Percentiles rank a stretch among this genome's conserved stretches.
These are phyloP conservation scores for Protophormia terraenovae DNA, from an alignment of 2,888 invertebrate species.

Conservation along the genomic window DNA sequence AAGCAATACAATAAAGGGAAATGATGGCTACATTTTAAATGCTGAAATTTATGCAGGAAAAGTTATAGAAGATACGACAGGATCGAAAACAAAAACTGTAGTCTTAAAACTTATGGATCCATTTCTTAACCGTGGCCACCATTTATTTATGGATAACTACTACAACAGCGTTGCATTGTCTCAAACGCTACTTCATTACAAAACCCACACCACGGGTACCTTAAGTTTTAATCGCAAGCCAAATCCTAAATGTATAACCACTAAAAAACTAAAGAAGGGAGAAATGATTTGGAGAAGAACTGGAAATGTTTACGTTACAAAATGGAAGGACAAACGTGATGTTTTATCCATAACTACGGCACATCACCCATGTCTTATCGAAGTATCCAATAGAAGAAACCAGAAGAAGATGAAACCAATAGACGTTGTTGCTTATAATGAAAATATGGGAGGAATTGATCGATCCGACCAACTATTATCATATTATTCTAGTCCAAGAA, in stretches of 20 bases:
- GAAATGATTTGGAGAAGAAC: constrained; percentile 39
- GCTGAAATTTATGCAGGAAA: not conserved
- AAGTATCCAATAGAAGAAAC: constrained; percentile 29
- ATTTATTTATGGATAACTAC: constrained; percentile 16
- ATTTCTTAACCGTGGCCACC: not conserved
- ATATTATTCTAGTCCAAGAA: not conserved
- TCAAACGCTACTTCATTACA: not conserved
- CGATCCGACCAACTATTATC: not conserved
- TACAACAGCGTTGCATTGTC: constrained; percentile 10
- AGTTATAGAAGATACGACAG: not conserved
- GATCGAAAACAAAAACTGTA: not conserved
- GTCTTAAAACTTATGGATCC: not conserved
- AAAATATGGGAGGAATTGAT: constrained; percentile 38
- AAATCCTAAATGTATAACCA: constrained; percentile 25
- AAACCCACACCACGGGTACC: constrained; percentile 25
- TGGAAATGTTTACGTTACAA: constrained; percentile 24
- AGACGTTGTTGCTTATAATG: constrained; percentile 36
- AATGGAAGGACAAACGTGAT: not conserved
- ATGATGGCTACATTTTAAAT: not conserved
- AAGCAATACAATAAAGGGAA: constrained; percentile 9
- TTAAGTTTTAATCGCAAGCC: constrained; percentile 39
- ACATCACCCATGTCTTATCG: constrained; percentile 29
- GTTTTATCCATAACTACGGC: not conserved
- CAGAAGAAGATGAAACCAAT: constrained; percentile 45
- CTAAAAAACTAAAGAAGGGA: constrained; percentile 38